phyloP scores from a whole-genome alignment of 2,888 invertebrate genomes.

The Escarpia spicata region DNA sequence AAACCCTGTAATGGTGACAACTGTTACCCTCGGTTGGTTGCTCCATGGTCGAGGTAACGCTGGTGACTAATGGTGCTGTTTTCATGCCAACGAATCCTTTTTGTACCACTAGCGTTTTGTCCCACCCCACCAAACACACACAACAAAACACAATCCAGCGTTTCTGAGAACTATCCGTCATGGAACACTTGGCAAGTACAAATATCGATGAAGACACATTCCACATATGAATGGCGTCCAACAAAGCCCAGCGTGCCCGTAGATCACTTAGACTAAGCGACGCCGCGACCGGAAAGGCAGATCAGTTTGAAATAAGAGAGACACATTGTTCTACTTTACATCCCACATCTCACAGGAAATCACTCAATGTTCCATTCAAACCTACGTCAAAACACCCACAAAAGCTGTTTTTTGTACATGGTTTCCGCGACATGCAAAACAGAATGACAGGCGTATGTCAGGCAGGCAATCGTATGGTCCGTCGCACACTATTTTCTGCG shows the following conservation, averaged over 20 bases:
- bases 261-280: neutral
- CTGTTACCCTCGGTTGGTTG: too few species aligned
- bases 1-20: too few species aligned
- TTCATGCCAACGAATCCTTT: too few species aligned
- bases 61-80: too few species aligned
- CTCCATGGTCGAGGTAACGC: too few species aligned
- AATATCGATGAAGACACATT: neutral
- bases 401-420: neutral
- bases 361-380: neutral
- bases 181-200: neutral
- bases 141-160: neutral
- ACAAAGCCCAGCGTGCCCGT: neutral
- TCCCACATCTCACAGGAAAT: neutral
- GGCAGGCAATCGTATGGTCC: neutral
- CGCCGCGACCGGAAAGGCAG: neutral
- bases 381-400: neutral
- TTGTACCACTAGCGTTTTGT: neutral
- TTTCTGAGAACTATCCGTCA: neutral
- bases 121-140: neutral
- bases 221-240: neutral
- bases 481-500: neutral
- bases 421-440: neutral
- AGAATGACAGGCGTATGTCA: neutral
- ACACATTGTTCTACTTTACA: neutral
- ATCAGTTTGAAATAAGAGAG: conserved; percentile 16